A percentile compares a stretch with the other conserved stretches of the same genome.
phyloP scores from a whole-genome alignment of 2,797 vertebrate genomes.

The Halcyon smyrnensis region DNA sequence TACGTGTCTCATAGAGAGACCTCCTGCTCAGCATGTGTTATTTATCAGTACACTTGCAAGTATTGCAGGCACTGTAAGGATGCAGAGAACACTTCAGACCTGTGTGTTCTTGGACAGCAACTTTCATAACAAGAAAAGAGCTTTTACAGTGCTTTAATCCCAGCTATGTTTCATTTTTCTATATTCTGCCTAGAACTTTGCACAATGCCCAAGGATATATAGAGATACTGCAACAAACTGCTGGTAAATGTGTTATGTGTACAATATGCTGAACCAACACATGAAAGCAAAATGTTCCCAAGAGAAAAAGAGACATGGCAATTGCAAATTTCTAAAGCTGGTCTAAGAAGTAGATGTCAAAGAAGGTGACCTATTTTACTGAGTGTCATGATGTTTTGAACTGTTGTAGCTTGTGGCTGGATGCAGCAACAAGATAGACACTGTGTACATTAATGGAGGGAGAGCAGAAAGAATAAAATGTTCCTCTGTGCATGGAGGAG shows the following conservation, averaged over 20 bases:
- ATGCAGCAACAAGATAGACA: not conserved
- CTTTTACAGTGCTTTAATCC: not conserved
- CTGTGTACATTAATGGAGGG: fast-evolving
- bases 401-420: not conserved
- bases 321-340: not conserved
- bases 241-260: not conserved
- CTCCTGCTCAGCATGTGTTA: not conserved
- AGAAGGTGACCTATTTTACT: not conserved
- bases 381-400: not conserved
- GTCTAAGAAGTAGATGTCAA: not conserved
- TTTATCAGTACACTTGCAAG: not conserved
- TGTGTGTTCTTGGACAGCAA: not conserved
- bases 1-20: not conserved
- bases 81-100: not conserved
- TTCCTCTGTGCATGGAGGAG: not conserved
- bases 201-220: not conserved
- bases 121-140: not conserved
- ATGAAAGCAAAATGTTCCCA: not conserved
- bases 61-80: not conserved
- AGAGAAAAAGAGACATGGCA: not conserved
- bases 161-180: not conserved
- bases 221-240: not conserved
- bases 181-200: not conserved
- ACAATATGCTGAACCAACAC: not conserved
- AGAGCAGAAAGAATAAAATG: not conserved